Base-by-base conservation (phyloP, 2,888 invertebrate genomes). In the Pseudolycoriella hygida region DNA sequence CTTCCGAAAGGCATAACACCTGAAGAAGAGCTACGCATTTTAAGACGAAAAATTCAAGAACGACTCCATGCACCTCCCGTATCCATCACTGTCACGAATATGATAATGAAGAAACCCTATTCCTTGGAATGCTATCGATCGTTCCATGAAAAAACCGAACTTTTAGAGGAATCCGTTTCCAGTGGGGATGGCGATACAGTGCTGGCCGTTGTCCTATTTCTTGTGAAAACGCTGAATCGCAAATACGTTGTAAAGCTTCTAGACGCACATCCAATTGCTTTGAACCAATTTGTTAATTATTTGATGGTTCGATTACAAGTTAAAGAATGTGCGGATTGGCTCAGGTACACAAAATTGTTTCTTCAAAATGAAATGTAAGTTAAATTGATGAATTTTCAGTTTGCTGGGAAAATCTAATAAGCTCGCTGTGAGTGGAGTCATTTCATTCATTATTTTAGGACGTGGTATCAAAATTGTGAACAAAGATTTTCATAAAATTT, bases 111-210 rank as follows among this genome's bases (percentile, higher is more conserved):
- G 0, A 65, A 74, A 8, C 58, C 60, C 1, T 69, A 64, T 47
- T 70, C 65, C 3, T 62, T 69, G 43, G 69, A 72, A 43, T 56
- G 62, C 2, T 74, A 74, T 44, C 67, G 71, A 45, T 73, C 73
- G 8, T 54, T 86, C 61, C 66, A 72, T 57, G 77, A 76, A 52
- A 88, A 88, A 63, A 74, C 76, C 32, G 69, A 74, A 47, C 58
- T 88, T 12, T 57, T 88, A 8, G 80, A 85, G 55, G 75, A 75
- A 48, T 78, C 85, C 0, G 64, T 86, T 25, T 67, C 69, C 20
- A 71, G 75, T 43, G 80, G 80, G 5, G 80, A 84, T 62, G 88
- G 87, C 18, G 82, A 86, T 69, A 74, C 79, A 18, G 78, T 86
- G 51, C 64, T 68, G 10, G 59, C 82, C 80, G 73, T 86, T 17